Evolutionary conservation across 2,113 vertebrate species (phyloP).

Genomic region (Ammodytes dubius): DNA sequence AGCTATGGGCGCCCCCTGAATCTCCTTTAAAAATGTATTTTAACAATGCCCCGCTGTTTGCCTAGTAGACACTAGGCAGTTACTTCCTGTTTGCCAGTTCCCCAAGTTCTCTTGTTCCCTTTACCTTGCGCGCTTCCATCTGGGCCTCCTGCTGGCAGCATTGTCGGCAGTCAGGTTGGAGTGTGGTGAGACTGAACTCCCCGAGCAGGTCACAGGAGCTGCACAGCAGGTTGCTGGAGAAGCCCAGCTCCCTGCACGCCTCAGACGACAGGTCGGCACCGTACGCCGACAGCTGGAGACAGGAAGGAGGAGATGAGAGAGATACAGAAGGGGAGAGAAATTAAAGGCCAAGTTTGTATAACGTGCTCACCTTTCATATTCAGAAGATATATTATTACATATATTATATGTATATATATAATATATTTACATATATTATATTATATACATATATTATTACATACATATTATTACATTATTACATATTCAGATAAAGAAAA

Average conservation of each 20-base stretch:
- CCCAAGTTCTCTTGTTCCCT: not conserved
- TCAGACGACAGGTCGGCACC: constrained; percentile 93
- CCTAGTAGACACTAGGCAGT: not conserved
- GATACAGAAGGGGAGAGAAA: not conserved
- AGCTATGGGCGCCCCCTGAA: too few relatives aligned
- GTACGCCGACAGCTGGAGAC: constrained; percentile 86
- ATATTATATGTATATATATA: too few relatives aligned
- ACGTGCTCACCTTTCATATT: not conserved
- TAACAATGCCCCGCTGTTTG: not conserved
- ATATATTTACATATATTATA: too few relatives aligned
- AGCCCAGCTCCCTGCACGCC: constrained; percentile 94
- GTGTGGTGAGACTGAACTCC: constrained; percentile 90
- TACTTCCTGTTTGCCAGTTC: not conserved
- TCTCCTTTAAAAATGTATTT: not conserved
- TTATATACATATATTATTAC: too few relatives aligned
- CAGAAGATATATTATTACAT: too few relatives aligned
- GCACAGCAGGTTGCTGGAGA: constrained; percentile 98
- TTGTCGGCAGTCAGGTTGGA: constrained; percentile 90
- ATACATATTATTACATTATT: too few relatives aligned
- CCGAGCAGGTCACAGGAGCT: constrained; percentile 96
- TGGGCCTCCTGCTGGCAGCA: constrained; percentile 98
- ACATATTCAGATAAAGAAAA: not conserved
- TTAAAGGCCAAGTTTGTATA: not conserved
- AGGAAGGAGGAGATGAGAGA: constrained; percentile 1
- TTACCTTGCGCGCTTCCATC: constrained; percentile 93